Evolutionary conservation across 2,113 vertebrate genomes (phyloP), one percentile per base, ranked within the genome.

Genomic region (Atrichornis clamosus): DNA sequence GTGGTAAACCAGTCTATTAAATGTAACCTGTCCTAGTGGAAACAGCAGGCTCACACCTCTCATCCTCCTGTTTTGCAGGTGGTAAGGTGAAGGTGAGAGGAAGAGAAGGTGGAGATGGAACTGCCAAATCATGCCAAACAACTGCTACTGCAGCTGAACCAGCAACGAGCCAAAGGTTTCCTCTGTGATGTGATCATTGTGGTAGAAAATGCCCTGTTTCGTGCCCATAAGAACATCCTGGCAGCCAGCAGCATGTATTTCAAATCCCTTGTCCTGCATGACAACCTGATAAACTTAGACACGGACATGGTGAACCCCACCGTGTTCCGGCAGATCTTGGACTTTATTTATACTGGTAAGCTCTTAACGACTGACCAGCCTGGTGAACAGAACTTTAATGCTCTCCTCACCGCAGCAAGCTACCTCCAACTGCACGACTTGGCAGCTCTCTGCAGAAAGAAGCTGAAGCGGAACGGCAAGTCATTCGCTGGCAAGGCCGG

Each of bases 101-200:
- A 99, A 98, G 98, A 98, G 97, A 98, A 98, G 98, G 98, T 98
- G 98, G 99, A 99, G 98, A 99, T 99, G 99, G 99, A 99, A 98
- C 98, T 99, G 98, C 99, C 99, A 99, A 99, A 99, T 98, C 99
- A 99, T 98, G 99, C 99, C 95, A 99, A 99, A 98, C 99, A 99
- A 98, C 98, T 99, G 98, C 98, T 99, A 98, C 98, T 99, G 97
- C 99, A 99, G 98, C 98, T 99, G 97, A 99, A 99, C 98, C 99
- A 99, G 98, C 99, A 99, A 98, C 98, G 99, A 98, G 99, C 99
- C 97, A 99, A 99, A 98, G 99, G 99, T 96, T 99, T 99, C 98
- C 98, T 99, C 96, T 99, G 99, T 97, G 99, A 99, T 3, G 99
- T 99, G 82, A 99, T 99, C 97, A 99, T 99, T 65, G 99, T 99